Conservation (phyloP, 2,113 vertebrate species). For the Protobothrops flavoviridis region DNA sequence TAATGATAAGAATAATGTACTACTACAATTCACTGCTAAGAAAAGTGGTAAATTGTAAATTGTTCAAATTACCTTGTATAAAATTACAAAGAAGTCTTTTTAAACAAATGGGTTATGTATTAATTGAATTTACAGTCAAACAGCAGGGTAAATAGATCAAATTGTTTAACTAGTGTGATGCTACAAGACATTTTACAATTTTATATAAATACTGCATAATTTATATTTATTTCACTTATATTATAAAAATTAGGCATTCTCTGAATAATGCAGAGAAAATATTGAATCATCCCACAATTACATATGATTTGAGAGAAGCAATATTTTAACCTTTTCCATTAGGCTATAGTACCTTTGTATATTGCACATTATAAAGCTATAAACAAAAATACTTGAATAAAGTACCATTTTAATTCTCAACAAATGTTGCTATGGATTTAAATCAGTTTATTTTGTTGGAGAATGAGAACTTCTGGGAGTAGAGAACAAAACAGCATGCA, state of each 20-base stretch:
- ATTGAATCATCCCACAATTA: not conserved
- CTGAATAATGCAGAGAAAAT: not conserved
- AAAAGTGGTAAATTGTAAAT: not conserved
- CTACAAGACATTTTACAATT: not conserved
- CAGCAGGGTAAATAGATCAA: not conserved
- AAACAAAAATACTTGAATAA: constrained; percentile 18
- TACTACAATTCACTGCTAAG: not conserved
- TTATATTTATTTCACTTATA: not conserved
- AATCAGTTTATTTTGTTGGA: not conserved
- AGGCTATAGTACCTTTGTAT: not conserved
- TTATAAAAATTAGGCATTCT: constrained; percentile 2
- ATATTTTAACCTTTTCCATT: not conserved
- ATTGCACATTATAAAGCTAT: constrained; percentile 3
- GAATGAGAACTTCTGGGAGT: not conserved
- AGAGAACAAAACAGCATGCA: constrained; percentile 2
- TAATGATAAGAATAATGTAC: not conserved
- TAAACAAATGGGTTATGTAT: not conserved
- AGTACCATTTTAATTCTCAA: constrained; percentile 18
- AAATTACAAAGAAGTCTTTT: not conserved
- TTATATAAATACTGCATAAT: not conserved
- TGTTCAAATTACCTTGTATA: not conserved
- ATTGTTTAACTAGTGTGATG: not conserved
- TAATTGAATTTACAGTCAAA: not conserved
- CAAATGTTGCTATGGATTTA: constrained; percentile 19
- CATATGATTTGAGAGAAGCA: not conserved